Evolutionary conservation across 2,797 vertebrate genomes (phyloP).

Genomic region (Babyrousa celebensis): DNA sequence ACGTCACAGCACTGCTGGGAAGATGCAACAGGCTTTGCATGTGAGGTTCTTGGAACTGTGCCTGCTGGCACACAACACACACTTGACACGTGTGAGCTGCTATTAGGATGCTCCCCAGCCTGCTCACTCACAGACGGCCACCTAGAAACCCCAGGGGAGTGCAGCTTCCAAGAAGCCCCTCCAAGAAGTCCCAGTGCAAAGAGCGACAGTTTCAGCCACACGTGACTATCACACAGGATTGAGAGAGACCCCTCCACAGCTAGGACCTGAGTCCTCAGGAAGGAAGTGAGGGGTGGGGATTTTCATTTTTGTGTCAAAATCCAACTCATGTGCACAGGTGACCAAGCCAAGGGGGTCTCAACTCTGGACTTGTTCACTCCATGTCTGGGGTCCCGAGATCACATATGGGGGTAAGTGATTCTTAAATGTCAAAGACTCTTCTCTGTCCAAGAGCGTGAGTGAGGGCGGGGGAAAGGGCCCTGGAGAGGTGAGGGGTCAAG

Average conservation of each 20-base stretch:
- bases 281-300: background rate
- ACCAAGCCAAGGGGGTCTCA: background rate
- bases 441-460: background rate
- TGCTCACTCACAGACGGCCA: background rate
- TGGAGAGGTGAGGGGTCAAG: background rate
- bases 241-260: background rate
- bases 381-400: background rate
- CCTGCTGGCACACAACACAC: background rate
- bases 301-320: background rate
- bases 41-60: background rate
- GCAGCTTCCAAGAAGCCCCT: background rate
- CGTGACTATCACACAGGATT: background rate
- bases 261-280: background rate
- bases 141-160: background rate
- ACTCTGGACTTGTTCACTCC: background rate
- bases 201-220: background rate
- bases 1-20: background rate
- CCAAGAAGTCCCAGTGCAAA: background rate
- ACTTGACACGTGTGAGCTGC: background rate
- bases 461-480: background rate
- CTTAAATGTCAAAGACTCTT: background rate
- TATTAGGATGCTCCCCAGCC: no score
- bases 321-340: background rate
- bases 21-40: background rate
- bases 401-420: background rate